Conservation (phyloP, 2,888 invertebrate genomes). For the Bimastos eiseni region DNA sequence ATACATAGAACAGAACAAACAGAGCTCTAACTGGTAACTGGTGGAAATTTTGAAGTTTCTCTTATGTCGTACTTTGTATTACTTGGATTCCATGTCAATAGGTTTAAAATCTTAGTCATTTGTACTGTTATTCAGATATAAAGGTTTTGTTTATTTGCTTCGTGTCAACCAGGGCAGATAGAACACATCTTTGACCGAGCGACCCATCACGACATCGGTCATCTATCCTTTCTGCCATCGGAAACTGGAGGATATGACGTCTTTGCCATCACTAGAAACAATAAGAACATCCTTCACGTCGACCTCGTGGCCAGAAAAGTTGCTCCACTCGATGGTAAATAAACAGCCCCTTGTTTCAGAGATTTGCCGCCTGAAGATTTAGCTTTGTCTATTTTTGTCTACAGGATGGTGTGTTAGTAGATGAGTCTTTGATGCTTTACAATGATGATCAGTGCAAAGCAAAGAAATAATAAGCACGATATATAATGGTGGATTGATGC, state of each 20-base stretch:
- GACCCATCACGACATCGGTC: constrained; percentile 74
- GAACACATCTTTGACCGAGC: constrained; percentile 75
- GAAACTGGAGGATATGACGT: constrained; percentile 75
- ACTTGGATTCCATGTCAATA: no score
- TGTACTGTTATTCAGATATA: neutral
- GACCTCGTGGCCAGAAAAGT: constrained; percentile 72
- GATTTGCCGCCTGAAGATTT: neutral
- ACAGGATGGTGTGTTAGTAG: neutral
- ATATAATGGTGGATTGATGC: no score
- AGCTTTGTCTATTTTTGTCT: neutral
- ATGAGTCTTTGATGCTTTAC: neutral
- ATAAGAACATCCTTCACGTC: constrained; percentile 74
- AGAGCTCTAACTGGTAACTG: no score
- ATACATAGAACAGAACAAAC: neutral
- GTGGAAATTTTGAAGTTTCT: no score
- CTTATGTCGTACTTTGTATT: no score
- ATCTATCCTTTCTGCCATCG: constrained; percentile 75
- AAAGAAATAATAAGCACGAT: neutral
- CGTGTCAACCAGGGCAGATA: constrained; percentile 64
- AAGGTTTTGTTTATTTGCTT: neutral
- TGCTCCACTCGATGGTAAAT: constrained; percentile 73
- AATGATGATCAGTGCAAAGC: neutral
- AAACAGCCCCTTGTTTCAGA: neutral
- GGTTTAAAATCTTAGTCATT: neutral
- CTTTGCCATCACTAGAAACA: constrained; percentile 72